These are phyloP conservation scores for Oasisia sp. DNA, from an alignment of 2,888 invertebrate genomes.

Conservation along the genomic window DNA sequence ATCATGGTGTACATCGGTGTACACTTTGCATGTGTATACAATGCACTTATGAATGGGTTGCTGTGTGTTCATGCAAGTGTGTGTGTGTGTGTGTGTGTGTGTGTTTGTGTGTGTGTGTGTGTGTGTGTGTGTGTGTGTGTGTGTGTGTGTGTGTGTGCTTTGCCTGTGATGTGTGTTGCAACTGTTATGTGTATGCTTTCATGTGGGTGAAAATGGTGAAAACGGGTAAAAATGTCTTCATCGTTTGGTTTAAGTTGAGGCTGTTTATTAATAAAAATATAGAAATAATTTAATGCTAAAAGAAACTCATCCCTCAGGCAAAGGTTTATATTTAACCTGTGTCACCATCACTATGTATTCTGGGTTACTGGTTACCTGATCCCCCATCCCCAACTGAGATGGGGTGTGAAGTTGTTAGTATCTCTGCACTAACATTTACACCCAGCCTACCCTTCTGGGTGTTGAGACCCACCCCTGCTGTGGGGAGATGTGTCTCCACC, in stretches of 20 bases:
- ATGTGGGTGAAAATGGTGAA: no score
- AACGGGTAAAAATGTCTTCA: no score
- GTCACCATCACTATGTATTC: neutral
- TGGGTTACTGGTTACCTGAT: neutral
- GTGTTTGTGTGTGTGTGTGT: neutral
- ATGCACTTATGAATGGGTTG: neutral
- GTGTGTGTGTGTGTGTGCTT: neutral
- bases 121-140: neutral
- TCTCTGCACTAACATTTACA: neutral
- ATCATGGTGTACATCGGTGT: neutral
- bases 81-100: neutral
- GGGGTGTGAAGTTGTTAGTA: neutral
- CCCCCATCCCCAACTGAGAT: neutral
- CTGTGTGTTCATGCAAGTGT: neutral
- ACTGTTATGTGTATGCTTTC: neutral
- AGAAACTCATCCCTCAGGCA: no score
- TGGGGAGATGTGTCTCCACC: neutral
- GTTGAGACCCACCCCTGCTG: neutral
- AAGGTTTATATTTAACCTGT: neutral
- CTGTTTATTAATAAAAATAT: no score
- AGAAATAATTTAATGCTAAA: no score
- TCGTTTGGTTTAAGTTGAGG: no score
- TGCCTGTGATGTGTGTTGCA: no score
- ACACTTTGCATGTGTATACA: neutral
- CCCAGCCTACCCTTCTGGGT: neutral